A percentile compares a stretch with the other conserved stretches of the same genome.
phyloP scores from a whole-genome alignment of 2,888 invertebrate genomes.

The Torymus aiolomorphi region DNA sequence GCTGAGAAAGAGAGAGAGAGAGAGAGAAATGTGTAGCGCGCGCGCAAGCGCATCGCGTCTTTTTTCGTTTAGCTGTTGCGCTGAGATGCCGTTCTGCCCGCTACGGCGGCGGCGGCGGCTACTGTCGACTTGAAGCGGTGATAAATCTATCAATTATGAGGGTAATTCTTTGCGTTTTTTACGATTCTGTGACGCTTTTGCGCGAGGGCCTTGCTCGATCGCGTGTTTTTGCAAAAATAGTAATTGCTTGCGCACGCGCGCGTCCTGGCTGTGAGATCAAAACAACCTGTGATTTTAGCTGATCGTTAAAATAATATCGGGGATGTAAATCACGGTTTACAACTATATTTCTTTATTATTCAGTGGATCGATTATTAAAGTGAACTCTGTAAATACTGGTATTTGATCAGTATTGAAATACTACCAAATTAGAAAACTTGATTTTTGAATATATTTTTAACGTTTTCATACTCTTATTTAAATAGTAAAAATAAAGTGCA shows the following conservation, averaged over 20 bases:
- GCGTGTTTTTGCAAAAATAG: slow-evolving; percentile 26
- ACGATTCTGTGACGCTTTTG: background rate
- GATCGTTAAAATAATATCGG: slow-evolving; percentile 11
- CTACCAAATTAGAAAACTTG: no score
- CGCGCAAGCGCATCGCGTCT: no score
- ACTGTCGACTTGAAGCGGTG: slow-evolving; percentile 13
- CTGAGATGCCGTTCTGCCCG: background rate
- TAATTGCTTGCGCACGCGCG: slow-evolving; percentile 11
- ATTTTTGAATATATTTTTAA: no score
- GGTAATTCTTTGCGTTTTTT: slow-evolving; percentile 1
- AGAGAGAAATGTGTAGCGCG: no score
- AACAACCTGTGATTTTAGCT: background rate
- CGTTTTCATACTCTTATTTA: no score
- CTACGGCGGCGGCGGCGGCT: background rate
- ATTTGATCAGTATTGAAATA: no score
- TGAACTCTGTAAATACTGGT: no score
- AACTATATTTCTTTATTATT: no score
- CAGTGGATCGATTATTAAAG: no score
- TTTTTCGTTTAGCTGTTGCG: background rate
- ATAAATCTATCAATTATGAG: slow-evolving; percentile 47
- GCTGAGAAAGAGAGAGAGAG: no score
- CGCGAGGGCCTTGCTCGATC: background rate
- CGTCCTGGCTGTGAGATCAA: background rate
- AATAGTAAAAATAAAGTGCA: no score
- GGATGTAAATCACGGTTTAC: no score